Conservation (phyloP, 2,113 vertebrate genomes). For the Hirundichthys speculiger region DNA sequence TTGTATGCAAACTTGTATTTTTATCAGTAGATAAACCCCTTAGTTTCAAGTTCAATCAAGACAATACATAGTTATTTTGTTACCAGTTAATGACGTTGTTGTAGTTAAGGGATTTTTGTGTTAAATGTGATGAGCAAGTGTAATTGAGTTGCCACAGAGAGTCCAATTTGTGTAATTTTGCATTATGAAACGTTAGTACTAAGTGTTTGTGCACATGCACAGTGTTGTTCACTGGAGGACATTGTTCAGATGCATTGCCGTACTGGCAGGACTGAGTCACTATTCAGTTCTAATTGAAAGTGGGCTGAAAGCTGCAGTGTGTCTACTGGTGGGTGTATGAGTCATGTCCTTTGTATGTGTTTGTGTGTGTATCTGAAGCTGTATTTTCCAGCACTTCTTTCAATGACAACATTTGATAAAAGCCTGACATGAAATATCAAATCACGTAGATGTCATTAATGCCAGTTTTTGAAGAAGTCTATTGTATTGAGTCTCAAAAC, state of each 20-base stretch:
- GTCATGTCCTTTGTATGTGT: constrained; percentile 38
- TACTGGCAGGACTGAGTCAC: constrained; percentile 72
- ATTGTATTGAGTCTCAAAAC: not conserved
- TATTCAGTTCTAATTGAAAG: constrained; percentile 62
- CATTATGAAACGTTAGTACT: too few species aligned
- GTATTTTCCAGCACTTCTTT: constrained; percentile 12
- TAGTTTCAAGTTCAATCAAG: too few species aligned
- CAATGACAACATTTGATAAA: constrained; percentile 9
- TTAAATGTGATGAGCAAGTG: too few species aligned
- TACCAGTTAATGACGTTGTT: too few species aligned
- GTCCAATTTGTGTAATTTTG: too few species aligned
- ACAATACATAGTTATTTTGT: too few species aligned
- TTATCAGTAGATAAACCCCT: too few species aligned
- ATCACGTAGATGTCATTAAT: not conserved
- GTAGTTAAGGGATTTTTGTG: too few species aligned
- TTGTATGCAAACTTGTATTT: too few species aligned
- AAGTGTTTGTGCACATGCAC: constrained; percentile 8
- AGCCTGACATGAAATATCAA: not conserved
- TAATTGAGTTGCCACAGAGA: too few species aligned
- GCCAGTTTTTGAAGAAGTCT: not conserved
- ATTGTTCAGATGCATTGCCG: constrained; percentile 56
- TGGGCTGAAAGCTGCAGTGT: constrained; percentile 58
- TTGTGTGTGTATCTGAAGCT: constrained; percentile 1
- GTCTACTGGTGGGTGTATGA: constrained; percentile 44
- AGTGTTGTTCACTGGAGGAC: constrained; percentile 23